These are phyloP conservation scores for Amphipoea lucens DNA, from an alignment of 2,888 invertebrate genomes.

Conservation along the genomic window DNA sequence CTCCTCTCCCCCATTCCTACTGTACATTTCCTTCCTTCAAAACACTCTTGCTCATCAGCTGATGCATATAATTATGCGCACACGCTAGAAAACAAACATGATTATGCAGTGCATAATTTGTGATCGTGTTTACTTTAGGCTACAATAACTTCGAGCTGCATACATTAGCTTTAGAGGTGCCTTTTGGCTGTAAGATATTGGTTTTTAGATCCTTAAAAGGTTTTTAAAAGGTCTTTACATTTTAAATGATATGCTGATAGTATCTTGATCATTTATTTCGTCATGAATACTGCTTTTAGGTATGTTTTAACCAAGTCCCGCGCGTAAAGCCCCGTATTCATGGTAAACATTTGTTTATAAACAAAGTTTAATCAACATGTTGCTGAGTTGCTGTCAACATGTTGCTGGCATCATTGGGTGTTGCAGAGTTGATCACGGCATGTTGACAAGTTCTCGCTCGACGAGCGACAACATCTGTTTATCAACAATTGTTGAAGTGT, in stretches of 20 bases:
- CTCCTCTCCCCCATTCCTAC: constrained; percentile 2
- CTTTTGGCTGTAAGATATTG: constrained; percentile 2
- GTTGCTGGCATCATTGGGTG: too few species aligned
- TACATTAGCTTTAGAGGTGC: constrained; percentile 4
- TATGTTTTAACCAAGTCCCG: too few species aligned
- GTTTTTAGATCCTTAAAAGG: neutral
- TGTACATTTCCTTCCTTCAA: constrained; percentile 16
- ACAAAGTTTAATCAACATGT: too few species aligned
- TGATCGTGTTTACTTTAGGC: constrained; percentile 16
- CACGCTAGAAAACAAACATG: constrained; percentile 21
- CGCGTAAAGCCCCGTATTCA: too few species aligned
- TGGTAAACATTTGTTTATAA: too few species aligned
- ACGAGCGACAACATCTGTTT: too few species aligned
- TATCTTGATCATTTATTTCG: neutral
- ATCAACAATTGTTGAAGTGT: too few species aligned
- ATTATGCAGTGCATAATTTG: constrained; percentile 46
- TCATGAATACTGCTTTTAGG: neutral
- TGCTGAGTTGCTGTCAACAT: too few species aligned
- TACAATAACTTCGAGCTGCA: constrained; percentile 31
- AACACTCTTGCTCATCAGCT: neutral
- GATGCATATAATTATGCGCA: constrained; percentile 16
- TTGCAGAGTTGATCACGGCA: too few species aligned
- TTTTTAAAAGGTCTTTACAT: neutral
- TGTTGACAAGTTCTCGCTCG: too few species aligned
- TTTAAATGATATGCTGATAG: neutral